These are phyloP conservation scores for Craterocephalus amniculus DNA, from an alignment of 2,797 vertebrate species.

Conservation along the genomic window DNA sequence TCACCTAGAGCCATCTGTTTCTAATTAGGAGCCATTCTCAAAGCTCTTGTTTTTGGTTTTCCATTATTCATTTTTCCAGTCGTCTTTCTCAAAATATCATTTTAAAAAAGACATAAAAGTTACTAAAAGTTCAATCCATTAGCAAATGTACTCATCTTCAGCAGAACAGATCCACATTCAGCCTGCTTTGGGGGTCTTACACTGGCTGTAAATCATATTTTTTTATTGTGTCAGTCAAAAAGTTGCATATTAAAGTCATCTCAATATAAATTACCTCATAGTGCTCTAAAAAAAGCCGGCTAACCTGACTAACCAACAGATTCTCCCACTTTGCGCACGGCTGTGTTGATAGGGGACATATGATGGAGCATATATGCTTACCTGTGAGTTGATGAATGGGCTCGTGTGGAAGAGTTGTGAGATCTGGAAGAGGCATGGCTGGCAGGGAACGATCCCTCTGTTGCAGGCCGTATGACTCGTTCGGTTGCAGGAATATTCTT, in stretches of 20 bases:
- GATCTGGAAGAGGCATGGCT: constrained; percentile 96
- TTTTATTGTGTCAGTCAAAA: background rate
- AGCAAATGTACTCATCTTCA: background rate
- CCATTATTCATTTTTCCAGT: background rate
- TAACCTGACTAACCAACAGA: background rate
- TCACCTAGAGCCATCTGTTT: constrained; percentile 3
- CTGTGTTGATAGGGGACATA: background rate
- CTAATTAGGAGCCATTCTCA: background rate
- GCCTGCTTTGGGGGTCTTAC: background rate
- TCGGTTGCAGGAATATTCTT: constrained; percentile 95
- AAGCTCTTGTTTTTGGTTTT: background rate
- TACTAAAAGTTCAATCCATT: background rate
- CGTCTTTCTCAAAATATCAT: background rate
- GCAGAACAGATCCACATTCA: background rate
- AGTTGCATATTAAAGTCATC: no score
- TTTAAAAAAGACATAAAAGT: background rate
- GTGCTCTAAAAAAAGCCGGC: background rate
- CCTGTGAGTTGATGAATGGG: constrained; percentile 95
- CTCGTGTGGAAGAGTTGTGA: constrained; percentile 94
- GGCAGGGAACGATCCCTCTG: constrained; percentile 92
- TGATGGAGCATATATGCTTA: constrained; percentile 19
- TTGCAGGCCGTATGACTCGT: constrained; percentile 91
- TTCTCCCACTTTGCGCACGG: background rate
- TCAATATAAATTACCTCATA: background rate
- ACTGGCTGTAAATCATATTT: background rate